Evolutionary conservation across 2,888 invertebrate genomes (phyloP).

Genomic region (Endotricha flammealis): DNA sequence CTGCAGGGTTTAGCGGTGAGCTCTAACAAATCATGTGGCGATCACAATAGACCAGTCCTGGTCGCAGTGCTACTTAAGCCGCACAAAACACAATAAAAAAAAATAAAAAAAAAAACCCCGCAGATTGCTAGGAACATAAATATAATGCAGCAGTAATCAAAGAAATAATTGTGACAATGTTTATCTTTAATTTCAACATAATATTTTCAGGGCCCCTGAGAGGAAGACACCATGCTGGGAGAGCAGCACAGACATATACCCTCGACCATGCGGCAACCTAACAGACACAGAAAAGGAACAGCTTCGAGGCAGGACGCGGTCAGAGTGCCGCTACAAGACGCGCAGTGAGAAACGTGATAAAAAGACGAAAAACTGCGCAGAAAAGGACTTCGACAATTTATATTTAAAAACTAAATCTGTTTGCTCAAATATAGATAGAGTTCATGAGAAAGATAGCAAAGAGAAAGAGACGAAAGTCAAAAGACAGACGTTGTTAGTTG

Average conservation of each 20-base stretch:
- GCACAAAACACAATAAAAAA: too few relatives aligned
- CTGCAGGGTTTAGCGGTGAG: too few relatives aligned
- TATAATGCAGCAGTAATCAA: too few relatives aligned
- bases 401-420: slow-evolving; percentile 79
- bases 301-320: slow-evolving; percentile 80
- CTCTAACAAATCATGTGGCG: too few relatives aligned
- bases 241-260: slow-evolving; percentile 88
- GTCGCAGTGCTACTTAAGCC: too few relatives aligned
- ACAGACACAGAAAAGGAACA: slow-evolving; percentile 88
- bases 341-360: slow-evolving; percentile 38
- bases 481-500: slow-evolving; percentile 84
- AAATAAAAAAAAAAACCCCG: too few relatives aligned
- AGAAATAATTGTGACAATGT: too few relatives aligned
- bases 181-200: too few relatives aligned
- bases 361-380: slow-evolving; percentile 75
- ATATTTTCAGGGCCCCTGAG: slow-evolving; percentile 32
- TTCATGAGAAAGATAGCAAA: slow-evolving; percentile 38
- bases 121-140: too few relatives aligned
- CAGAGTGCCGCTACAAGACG: slow-evolving; percentile 81
- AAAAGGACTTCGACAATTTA: slow-evolving; percentile 84
- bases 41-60: too few relatives aligned
- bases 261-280: slow-evolving; percentile 88
- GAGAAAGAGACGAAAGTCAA: slow-evolving; percentile 46
- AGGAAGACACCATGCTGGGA: slow-evolving; percentile 88
- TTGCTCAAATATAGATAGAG: slow-evolving; percentile 46